A percentile compares a stretch with the other conserved stretches of the same genome.
Evolutionary conservation across 2,113 vertebrate genomes (phyloP).

Genomic region (Tyrannus savana): DNA sequence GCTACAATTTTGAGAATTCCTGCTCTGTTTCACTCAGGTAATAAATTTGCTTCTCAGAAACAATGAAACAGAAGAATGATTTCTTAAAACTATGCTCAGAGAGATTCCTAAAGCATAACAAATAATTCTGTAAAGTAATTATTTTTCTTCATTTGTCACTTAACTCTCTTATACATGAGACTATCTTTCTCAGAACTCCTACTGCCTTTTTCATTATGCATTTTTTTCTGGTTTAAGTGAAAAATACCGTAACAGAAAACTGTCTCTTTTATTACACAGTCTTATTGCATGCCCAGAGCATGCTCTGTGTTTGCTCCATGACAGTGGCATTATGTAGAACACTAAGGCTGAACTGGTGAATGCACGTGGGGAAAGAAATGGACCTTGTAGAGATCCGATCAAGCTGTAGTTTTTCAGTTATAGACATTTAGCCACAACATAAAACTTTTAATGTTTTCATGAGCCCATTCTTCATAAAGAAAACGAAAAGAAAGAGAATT

Average conservation of each 20-base stretch:
- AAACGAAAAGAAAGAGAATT: not conserved
- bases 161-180: not conserved
- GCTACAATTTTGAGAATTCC: not conserved
- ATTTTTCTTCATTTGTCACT: not conserved
- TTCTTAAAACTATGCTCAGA: not conserved
- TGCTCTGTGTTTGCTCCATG: not conserved
- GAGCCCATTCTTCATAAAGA: not conserved
- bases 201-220: not conserved
- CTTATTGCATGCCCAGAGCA: not conserved
- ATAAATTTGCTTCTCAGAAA: not conserved
- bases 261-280: not conserved
- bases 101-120: not conserved
- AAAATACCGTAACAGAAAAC: not conserved
- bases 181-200: not conserved
- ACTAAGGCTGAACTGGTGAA: not conserved
- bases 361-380: not conserved
- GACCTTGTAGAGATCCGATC: not conserved
- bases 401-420: not conserved
- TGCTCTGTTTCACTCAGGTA: not conserved
- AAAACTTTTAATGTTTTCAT: not conserved
- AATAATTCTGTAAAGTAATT: not conserved
- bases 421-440: not conserved
- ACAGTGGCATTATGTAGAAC: not conserved
- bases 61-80: not conserved
- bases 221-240: not conserved